Evolutionary conservation across 1,140 invertebrate species (phyloP).

Genomic region (Lithobius niger): DNA sequence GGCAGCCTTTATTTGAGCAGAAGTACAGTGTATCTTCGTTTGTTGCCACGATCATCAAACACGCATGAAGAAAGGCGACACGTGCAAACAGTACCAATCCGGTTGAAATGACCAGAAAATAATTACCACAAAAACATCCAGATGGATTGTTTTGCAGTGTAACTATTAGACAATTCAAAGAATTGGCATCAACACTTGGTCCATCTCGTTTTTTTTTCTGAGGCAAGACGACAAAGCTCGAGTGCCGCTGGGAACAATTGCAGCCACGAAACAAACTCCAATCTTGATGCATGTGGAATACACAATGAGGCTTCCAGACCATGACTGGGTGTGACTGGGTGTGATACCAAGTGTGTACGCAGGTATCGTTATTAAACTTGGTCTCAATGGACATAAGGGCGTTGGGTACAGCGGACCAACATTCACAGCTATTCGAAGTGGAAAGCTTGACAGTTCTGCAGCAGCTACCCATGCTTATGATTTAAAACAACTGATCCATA

Average conservation of each 20-base stretch:
- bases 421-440: too few species aligned
- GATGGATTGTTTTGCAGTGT: slow-evolving; percentile 21
- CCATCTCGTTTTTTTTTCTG: slow-evolving; percentile 20
- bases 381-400: too few species aligned
- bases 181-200: slow-evolving; percentile 19
- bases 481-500: too few species aligned
- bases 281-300: slow-evolving; percentile 33
- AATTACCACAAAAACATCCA: slow-evolving; percentile 19
- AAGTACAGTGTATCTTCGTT: slow-evolving; percentile 16
- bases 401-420: too few species aligned
- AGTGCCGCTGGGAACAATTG: slow-evolving; percentile 31
- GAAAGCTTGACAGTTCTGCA: too few species aligned
- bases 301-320: slow-evolving; percentile 28
- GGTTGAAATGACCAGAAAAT: slow-evolving; percentile 20
- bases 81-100: slow-evolving; percentile 23
- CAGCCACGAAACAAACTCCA: slow-evolving; percentile 29
- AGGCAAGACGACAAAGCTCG: slow-evolving; percentile 32
- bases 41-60: slow-evolving; percentile 19
- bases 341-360: slow-evolving; percentile 29
- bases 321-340: slow-evolving; percentile 30
- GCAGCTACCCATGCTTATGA: too few species aligned
- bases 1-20: slow-evolving; percentile 13
- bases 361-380: too few species aligned
- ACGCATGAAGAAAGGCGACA: slow-evolving; percentile 23
- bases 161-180: slow-evolving; percentile 19